Conservation (phyloP, 2,888 invertebrate genomes). For the Prosapia bicincta region DNA sequence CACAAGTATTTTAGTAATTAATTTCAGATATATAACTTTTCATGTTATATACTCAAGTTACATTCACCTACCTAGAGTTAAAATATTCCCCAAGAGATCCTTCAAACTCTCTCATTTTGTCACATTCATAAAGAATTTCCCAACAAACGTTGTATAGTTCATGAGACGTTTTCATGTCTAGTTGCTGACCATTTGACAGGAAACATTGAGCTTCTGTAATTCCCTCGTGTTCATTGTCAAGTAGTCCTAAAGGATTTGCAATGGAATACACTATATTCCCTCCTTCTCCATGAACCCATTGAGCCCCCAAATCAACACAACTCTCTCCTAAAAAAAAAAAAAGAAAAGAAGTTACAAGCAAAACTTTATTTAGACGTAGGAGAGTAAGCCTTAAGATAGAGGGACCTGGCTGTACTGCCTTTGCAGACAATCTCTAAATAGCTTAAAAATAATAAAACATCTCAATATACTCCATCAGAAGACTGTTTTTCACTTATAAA, state of each 20-base stretch:
- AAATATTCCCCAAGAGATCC: slow-evolving; percentile 27
- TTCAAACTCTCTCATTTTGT: slow-evolving; percentile 9
- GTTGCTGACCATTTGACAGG: slow-evolving; percentile 23
- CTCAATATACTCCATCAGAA: too few species aligned
- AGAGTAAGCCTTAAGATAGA: too few species aligned
- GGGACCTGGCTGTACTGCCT: too few species aligned
- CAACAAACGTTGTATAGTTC: slow-evolving; percentile 20
- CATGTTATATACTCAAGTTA: too few species aligned
- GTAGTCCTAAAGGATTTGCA: slow-evolving; percentile 27
- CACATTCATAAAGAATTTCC: slow-evolving; percentile 23
- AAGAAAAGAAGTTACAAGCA: too few species aligned
- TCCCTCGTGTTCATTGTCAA: slow-evolving; percentile 27
- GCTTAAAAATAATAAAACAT: too few species aligned
- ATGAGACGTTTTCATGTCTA: slow-evolving; percentile 22
- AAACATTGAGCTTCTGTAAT: slow-evolving; percentile 28
- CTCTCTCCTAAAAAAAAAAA: slow-evolving; percentile 47
- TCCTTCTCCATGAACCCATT: slow-evolving; percentile 75
- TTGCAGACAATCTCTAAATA: too few species aligned
- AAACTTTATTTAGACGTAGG: too few species aligned
- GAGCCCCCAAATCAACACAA: slow-evolving; percentile 69
- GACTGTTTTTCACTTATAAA: too few species aligned
- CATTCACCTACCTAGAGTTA: slow-evolving; percentile 18
- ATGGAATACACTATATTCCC: slow-evolving; percentile 58
- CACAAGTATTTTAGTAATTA: too few species aligned
- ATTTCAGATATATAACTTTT: too few species aligned